A percentile compares a stretch with the other conserved stretches of the same genome.
phyloP scores from a whole-genome alignment of 2,113 vertebrate species.

The Rhegmatorhina hoffmannsi region DNA sequence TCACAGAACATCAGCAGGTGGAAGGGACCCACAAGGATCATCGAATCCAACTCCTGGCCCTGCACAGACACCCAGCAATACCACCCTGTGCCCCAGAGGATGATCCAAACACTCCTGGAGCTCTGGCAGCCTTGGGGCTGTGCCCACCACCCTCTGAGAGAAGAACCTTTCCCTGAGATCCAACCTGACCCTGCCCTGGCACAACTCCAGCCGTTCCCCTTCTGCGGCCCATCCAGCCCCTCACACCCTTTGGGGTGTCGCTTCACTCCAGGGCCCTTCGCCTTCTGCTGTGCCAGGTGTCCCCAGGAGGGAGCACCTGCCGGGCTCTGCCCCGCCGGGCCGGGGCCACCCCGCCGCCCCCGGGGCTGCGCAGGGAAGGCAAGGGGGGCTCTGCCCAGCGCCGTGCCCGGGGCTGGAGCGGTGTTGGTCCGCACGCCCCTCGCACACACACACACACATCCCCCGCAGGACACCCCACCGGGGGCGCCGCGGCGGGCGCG shows the following conservation, averaged over 20 bases:
- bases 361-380: no score
- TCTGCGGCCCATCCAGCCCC: not conserved
- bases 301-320: no score
- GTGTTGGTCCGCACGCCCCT: no score
- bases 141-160: not conserved
- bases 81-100: not conserved
- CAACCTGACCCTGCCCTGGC: not conserved
- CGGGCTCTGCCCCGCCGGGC: no score
- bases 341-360: no score
- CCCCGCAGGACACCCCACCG: no score
- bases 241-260: no score
- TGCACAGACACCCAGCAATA: fast-evolving
- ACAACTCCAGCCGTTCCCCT: fast-evolving
- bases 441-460: no score
- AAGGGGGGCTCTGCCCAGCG: no score
- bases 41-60: fast-evolving
- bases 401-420: no score
- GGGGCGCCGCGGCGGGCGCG: no score
- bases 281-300: not conserved
- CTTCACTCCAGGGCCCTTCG: not conserved
- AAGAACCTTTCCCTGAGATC: not conserved
- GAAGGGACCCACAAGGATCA: no score
- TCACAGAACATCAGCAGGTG: not conserved
- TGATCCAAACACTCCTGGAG: not conserved
- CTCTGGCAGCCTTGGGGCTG: not conserved